Percentiles rank a stretch among this genome's conserved stretches.
Conservation (phyloP, 2,797 vertebrate species). For the Gallirallus australis region DNA sequence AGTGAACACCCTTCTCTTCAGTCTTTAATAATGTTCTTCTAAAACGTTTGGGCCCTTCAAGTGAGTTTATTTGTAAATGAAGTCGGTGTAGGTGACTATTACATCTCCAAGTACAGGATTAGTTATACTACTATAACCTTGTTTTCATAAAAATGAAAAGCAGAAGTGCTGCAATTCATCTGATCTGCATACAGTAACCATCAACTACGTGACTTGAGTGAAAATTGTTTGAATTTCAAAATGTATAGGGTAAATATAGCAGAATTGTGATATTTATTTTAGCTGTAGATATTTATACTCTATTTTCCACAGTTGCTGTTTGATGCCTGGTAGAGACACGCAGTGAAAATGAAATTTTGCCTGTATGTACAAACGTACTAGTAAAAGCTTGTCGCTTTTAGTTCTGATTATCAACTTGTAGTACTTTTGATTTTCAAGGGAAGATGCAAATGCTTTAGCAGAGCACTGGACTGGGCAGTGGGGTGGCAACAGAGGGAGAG, state of each 20-base stretch:
- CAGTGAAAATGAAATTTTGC: neutral
- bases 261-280: neutral
- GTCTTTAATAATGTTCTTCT: neutral
- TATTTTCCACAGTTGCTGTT: conserved; percentile 1
- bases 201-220: neutral
- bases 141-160: conserved; percentile 31
- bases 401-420: neutral
- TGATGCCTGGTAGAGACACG: neutral
- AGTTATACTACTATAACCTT: neutral
- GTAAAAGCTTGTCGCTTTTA: neutral
- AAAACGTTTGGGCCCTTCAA: neutral
- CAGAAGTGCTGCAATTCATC: conserved; percentile 20
- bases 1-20: neutral
- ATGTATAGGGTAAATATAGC: neutral
- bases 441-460: neutral
- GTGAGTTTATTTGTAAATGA: conserved; percentile 48
- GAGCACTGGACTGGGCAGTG: neutral
- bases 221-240: neutral
- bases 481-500: neutral
- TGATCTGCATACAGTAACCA: neutral
- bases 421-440: conserved; percentile 1
- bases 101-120: conserved; percentile 10
- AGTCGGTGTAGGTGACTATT: conserved; percentile 33
- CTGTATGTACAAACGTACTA: neutral
- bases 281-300: neutral